phyloP scores from a whole-genome alignment of 2,888 invertebrate species.

The Noctua comes region DNA sequence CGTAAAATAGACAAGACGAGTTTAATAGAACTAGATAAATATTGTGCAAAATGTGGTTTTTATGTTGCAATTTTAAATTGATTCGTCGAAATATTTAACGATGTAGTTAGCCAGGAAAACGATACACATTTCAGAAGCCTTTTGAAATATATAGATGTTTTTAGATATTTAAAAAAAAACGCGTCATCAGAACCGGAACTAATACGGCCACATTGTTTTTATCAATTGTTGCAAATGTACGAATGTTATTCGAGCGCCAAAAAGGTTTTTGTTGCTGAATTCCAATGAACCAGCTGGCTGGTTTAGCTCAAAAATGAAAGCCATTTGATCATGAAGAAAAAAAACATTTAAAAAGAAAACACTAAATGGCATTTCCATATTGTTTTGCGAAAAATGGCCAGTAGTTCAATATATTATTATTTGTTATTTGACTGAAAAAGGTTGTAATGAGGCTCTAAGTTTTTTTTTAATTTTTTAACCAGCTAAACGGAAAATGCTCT shows the following conservation, averaged over 20 bases:
- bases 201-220: not conserved
- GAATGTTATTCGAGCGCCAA: too few species aligned
- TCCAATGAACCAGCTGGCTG: not conserved
- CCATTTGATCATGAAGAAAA: too few species aligned
- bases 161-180: too few species aligned
- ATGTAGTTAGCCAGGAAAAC: not conserved
- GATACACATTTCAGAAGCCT: not conserved
- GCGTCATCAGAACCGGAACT: too few species aligned
- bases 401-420: not conserved
- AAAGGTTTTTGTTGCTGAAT: not conserved
- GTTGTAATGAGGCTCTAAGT: not conserved
- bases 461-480: not conserved
- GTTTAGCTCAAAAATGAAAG: not conserved
- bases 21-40: not conserved
- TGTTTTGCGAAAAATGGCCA: not conserved
- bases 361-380: not conserved
- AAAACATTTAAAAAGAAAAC: not conserved
- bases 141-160: not conserved
- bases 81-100: not conserved
- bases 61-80: conserved; percentile 3
- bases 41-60: conserved; percentile 2
- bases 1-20: not conserved
- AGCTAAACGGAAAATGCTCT: not conserved
- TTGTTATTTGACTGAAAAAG: not conserved
- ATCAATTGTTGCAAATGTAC: not conserved